Base-by-base conservation (phyloP, 2,797 vertebrate genomes). In the Liasis olivaceus region DNA sequence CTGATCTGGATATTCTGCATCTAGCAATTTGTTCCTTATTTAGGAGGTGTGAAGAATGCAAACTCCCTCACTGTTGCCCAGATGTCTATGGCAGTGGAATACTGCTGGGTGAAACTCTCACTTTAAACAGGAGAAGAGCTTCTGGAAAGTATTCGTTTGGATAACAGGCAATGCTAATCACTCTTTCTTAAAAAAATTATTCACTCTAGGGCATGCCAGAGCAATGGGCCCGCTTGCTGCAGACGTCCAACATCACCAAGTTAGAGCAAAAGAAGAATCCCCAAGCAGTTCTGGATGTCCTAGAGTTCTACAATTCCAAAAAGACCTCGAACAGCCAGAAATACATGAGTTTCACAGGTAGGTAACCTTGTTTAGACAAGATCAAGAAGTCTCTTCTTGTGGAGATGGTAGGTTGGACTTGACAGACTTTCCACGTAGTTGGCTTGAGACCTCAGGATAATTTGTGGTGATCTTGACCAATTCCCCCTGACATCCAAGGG, bases 281-380 rank as follows among this genome's bases (percentile, higher is more conserved):
- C 0, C 99, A 99, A 96, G 99, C 98, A 0, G 99, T 99, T 54
- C 97, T 99, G n/a, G 99, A 99, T 0, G 98, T 99, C 0, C 95
- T 99, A 84, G 99, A 99, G 95, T 99, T 99, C 97, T 99, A 99
- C 91, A 99, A 99, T 96, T 99, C 99, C 2, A 99, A 99, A 95
- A 99, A 99, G 97, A 99, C 98, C 2, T 97, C 98, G 89, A 99
- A 99, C 96, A 99, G 98, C 96, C 99, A 99, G 98, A 99, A 99
- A 92, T 99, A 99, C 95, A 99, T 99, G 99, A 99, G 99, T 96
- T 99, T 99, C 96, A 99, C 99, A 97, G 99, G 99, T 99, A 96
- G 12, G 0, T 12, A 14, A 28, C 0, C 62, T 24, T 31, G 1
- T 60, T 81, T 51, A 13, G 56, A 22, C 26, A 54, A 31, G 13